A percentile compares a stretch with the other conserved stretches of the same genome.
Conservation (phyloP, 1,140 invertebrate species). For the Oscheius sp. region DNA sequence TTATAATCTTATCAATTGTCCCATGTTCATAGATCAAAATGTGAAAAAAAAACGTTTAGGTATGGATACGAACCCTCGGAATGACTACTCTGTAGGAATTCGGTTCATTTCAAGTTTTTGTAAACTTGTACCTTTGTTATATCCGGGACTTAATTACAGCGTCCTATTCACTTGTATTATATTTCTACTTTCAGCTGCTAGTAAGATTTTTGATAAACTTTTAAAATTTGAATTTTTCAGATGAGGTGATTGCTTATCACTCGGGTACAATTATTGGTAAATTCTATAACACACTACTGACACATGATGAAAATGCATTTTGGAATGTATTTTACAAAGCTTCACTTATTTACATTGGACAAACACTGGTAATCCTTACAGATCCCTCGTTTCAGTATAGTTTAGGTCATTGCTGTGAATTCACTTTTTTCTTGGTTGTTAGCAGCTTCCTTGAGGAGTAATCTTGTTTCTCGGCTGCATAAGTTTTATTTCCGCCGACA, state of each 20-base stretch:
- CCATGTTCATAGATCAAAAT: background rate
- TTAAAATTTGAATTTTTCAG: background rate
- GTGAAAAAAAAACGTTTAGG: too few relatives aligned
- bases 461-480: conserved; percentile 38
- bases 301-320: background rate
- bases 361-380: background rate
- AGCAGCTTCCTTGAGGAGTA: conserved; percentile 38
- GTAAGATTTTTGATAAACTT: background rate
- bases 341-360: background rate
- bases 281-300: background rate
- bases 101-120: background rate
- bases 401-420: conserved; percentile 30
- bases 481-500: conserved; percentile 34
- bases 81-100: background rate
- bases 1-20: background rate
- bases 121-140: background rate
- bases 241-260: background rate
- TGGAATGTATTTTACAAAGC: background rate
- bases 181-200: background rate
- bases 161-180: background rate
- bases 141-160: background rate
- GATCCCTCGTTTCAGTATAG: background rate
- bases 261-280: background rate
- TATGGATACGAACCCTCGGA: background rate
- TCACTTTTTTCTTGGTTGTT: conserved; percentile 42